Evolutionary conservation across 2,113 vertebrate genomes (phyloP).

Genomic region (Pristiophorus japonicus): DNA sequence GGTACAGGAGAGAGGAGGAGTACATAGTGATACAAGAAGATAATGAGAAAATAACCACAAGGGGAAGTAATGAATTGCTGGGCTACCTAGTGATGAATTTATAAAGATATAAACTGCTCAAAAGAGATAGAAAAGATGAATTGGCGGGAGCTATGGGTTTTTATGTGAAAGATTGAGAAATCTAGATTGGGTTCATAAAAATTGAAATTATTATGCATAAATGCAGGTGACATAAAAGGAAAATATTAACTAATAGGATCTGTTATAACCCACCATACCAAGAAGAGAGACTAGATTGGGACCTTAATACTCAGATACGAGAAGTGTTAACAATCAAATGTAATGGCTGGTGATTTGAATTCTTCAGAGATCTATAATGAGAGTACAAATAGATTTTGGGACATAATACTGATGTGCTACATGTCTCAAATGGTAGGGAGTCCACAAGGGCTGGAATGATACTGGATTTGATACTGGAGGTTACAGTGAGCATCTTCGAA

Average conservation of each 20-base stretch:
- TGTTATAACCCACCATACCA: not conserved
- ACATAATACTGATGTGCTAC: not conserved
- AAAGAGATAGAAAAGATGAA: not conserved
- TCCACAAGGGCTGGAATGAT: not conserved
- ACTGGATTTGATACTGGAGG: not conserved
- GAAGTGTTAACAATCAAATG: not conserved
- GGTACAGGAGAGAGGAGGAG: not conserved
- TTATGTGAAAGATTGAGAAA: not conserved
- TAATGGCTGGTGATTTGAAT: not conserved
- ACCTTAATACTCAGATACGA: not conserved
- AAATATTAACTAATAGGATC: not conserved
- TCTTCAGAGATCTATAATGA: not conserved
- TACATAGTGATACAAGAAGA: not conserved
- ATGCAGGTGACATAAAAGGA: not conserved
- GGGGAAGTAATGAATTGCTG: not conserved
- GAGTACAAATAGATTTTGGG: not conserved
- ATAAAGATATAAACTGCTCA: not conserved
- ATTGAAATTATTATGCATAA: not conserved
- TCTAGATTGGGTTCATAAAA: not conserved
- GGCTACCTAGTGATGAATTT: not conserved
- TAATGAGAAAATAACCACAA: not conserved
- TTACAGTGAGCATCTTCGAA: too few species aligned
- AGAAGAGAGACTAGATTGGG: not conserved
- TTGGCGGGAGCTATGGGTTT: not conserved
- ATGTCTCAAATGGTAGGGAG: not conserved